Base-by-base conservation (phyloP, 1,140 invertebrate species). In the Eurosta solidaginis region DNA sequence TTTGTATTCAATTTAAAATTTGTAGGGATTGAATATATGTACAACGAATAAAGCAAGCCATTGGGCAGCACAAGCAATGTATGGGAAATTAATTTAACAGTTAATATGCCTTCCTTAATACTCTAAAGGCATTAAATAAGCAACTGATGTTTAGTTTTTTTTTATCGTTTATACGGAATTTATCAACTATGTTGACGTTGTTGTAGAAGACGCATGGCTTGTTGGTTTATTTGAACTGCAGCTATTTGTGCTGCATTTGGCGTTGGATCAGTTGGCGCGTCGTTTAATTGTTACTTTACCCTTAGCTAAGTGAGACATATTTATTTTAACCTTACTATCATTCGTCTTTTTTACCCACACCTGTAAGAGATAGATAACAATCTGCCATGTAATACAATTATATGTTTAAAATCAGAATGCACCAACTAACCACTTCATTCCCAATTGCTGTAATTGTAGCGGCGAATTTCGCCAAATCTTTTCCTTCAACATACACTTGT, bases 361-460 rank as follows among this genome's bases (percentile, higher is more conserved):
- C 96, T 97, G 88, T 22, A 80, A 22, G 0, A 75, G 63, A 20
- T 22, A 50, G 6, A 42, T 52, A 25, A 77, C 7, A 45, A n/a
- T n/a, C n/a, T n/a, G 29, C 33, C 84, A 86, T 47, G 74, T 68
- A n/a, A n/a, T n/a, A n/a, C n/a, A n/a, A n/a, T n/a, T 20, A 36
- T 1, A 3, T 52, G 40, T 49, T 29, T 10, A 74, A 1, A 52
- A 74, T 52, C 68, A 2, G 22, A n/a, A n/a, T n/a, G n/a, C n/a
- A 14, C 7, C 3, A 68, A 91, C 92, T 90, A 89, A 97, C 96
- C 88, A 93, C 93, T 89, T 97, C 95, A 63, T 93, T 93, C 78
- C 94, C 94, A 81, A 98, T 96, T 29, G 94, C 93, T 47, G 94
- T 94, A 83, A 98, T 97, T 81, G 95, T 93, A 3, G 94, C 96